A percentile compares a stretch with the other conserved stretches of the same genome.
These are phyloP conservation scores for Neolamprologus variostigma DNA, from an alignment of 2,113 vertebrate species.

Conservation along the genomic window DNA sequence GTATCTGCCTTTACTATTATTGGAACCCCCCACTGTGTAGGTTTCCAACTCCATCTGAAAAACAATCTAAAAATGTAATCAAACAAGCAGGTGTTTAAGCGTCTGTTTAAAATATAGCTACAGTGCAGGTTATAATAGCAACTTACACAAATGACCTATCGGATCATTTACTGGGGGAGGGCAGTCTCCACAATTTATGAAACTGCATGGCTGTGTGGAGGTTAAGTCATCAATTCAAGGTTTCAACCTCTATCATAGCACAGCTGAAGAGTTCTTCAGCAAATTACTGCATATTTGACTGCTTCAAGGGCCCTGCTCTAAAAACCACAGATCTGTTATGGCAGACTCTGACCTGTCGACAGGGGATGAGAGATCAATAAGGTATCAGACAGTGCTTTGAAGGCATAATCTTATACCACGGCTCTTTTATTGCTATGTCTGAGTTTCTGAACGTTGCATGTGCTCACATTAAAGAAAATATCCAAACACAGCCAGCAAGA, in stretches of 20 bases:
- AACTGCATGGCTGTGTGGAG: neutral
- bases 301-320: neutral
- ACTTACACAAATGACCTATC: neutral
- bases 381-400: neutral
- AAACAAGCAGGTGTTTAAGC: neutral
- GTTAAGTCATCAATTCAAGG: neutral
- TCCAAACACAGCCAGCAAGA: neutral
- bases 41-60: neutral
- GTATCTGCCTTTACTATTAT: neutral
- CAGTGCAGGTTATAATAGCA: neutral
- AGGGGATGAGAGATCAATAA: neutral
- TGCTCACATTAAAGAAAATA: neutral
- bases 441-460: neutral
- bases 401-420: neutral
- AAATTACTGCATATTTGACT: neutral
- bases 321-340: neutral
- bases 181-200: neutral
- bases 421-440: neutral
- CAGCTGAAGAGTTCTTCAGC: neutral
- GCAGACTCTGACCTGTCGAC: neutral
- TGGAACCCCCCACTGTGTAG: neutral
- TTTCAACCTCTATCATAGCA: neutral
- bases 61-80: neutral
- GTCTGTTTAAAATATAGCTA: neutral
- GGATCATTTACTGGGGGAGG: neutral